Percentiles rank a stretch among this genome's conserved stretches.
phyloP scores from a whole-genome alignment of 2,797 vertebrate species.

The Pagetopsis macropterus region DNA sequence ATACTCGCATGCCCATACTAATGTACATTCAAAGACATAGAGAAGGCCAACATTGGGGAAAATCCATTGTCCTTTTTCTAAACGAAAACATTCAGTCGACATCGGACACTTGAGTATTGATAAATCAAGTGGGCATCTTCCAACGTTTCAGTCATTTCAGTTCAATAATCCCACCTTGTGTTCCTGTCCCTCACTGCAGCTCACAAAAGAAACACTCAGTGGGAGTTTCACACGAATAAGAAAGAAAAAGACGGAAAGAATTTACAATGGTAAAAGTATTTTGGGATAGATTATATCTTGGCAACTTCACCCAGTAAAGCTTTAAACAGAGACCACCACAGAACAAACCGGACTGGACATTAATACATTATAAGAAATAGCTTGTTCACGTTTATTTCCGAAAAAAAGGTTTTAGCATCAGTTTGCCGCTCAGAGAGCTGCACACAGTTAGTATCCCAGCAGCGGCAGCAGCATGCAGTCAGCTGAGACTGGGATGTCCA shows the following conservation, averaged over 20 bases:
- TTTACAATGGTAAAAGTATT: background rate
- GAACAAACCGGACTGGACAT: slow-evolving; percentile 27
- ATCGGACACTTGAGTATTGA: too few relatives aligned
- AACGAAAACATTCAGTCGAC: too few relatives aligned
- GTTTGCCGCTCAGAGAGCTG: slow-evolving; percentile 9
- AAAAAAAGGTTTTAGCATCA: slow-evolving; percentile 26
- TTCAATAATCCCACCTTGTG: background rate
- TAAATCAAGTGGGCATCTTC: too few relatives aligned
- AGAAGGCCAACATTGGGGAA: background rate
- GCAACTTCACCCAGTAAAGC: background rate
- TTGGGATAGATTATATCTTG: background rate
- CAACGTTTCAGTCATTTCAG: background rate
- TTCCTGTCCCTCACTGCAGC: background rate
- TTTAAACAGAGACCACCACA: slow-evolving; percentile 24
- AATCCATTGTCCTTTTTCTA: too few relatives aligned
- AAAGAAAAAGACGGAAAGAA: too few relatives aligned
- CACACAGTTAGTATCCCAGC: slow-evolving; percentile 24
- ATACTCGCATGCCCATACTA: background rate
- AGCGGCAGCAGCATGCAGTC: slow-evolving; percentile 38
- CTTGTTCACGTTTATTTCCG: slow-evolving; percentile 21
- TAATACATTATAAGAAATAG: slow-evolving; percentile 18
- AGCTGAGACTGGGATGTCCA: slow-evolving; percentile 31
- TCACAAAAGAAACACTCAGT: too few relatives aligned
- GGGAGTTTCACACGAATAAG: too few relatives aligned
- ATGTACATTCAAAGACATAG: background rate